phyloP scores from a whole-genome alignment of 2,888 invertebrate species.

The Malthinus seriepunctatus region DNA sequence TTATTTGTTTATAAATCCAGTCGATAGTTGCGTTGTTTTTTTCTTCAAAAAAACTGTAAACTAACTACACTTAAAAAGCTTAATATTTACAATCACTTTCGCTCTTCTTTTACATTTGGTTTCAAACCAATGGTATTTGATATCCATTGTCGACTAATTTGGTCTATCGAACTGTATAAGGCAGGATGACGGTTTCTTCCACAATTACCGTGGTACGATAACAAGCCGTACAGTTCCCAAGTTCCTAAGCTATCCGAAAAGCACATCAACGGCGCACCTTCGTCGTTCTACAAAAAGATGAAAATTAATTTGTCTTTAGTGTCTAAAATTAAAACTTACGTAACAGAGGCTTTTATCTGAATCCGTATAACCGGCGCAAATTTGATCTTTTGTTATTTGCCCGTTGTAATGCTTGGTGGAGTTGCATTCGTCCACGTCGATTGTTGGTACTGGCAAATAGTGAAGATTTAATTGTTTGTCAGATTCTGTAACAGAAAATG shows the following conservation, averaged over 20 bases:
- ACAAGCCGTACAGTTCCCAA: constrained; percentile 65
- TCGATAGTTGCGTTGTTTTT: constrained; percentile 1
- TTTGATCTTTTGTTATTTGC: constrained; percentile 59
- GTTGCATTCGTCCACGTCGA: constrained; percentile 62
- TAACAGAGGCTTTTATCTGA: constrained; percentile 62
- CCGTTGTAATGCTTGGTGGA: constrained; percentile 65
- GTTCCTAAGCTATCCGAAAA: constrained; percentile 55
- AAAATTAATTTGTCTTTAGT: not conserved
- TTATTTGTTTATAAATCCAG: constrained; percentile 5
- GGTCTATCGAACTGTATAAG: constrained; percentile 57
- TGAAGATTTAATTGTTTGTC: constrained; percentile 58
- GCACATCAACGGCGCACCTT: constrained; percentile 70
- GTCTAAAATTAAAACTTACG: constrained; percentile 53
- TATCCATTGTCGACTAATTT: constrained; percentile 53
- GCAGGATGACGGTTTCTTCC: constrained; percentile 62
- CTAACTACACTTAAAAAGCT: not conserved
- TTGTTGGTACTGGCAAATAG: constrained; percentile 60
- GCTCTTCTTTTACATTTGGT: constrained; percentile 24
- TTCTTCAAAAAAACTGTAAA: not conserved
- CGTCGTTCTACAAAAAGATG: constrained; percentile 60
- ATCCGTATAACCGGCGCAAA: constrained; percentile 63
- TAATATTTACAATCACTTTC: constrained; percentile 25
- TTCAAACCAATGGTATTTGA: constrained; percentile 51
- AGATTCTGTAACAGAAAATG: no score
- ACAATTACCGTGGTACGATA: constrained; percentile 64